Evolutionary conservation across 2,888 invertebrate species (phyloP), one percentile per base, ranked within the genome.

Genomic region (Seira sanloemensis): DNA sequence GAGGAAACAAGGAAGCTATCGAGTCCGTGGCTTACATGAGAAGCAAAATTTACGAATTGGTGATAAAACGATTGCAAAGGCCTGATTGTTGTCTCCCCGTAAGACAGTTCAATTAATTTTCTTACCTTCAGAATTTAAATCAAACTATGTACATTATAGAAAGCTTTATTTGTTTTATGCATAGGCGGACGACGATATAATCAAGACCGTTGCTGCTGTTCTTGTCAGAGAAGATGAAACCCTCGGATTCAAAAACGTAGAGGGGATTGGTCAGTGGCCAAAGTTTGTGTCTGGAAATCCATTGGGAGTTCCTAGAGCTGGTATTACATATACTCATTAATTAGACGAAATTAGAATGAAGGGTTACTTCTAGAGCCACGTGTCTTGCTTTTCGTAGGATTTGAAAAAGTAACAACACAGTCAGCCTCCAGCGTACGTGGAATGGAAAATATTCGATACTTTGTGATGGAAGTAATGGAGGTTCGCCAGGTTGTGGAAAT

Each of bases 261-360:
- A 66, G 58, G 81, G 81, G 19, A 82, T 88, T 46, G 86, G 83
- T 0, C 88, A 88, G 26, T 88, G 88, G 88, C 88, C 88, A 0
- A 88, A 86, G 50, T 71, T 86, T 19, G 86, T 86, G 7, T 58
- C 86, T 21, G 88, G 88, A 50, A 88, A 88, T 71, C 54, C 86
- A 0, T 77, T 88, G 79, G 84, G 84, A 16, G 77, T 81, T 24
- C 87, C 87, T 25, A 77, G 67, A 24, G 16, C 50, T 21, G 87
- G 87, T 82, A 69, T 74, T 9, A 9, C 12, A 7, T 46, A 46
- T 9, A 9, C 12, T 46, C 12, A 46, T 9, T 46, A 12, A 46
- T 12, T 46, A 7, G 12, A 46, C 7, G 7, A 46, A 46, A 9
- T 46, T 46, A 46, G 12, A 18, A 1, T 21, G 1, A 18, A 1